Conservation (phyloP, 2,888 invertebrate species). For the Notodonta dromedarius region DNA sequence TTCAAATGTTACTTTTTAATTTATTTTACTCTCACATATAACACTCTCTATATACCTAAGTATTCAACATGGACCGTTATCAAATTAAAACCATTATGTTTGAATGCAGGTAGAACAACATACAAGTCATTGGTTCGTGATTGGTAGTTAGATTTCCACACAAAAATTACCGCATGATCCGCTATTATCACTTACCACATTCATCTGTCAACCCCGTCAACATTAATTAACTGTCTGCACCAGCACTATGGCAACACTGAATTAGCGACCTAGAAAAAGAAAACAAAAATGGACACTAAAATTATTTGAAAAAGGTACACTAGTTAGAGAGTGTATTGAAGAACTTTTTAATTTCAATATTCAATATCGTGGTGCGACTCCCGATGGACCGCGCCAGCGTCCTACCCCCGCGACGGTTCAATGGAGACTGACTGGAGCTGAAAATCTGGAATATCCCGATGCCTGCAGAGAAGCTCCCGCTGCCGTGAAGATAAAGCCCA, state of each 20-base stretch:
- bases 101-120: background rate
- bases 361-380: conserved; percentile 41
- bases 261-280: conserved; percentile 34
- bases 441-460: conserved; percentile 57
- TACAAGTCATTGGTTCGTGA: background rate
- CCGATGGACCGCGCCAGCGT: conserved; percentile 43
- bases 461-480: conserved; percentile 48
- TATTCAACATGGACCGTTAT: no score
- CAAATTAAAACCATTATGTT: no score
- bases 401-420: conserved; percentile 52
- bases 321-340: background rate
- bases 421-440: conserved; percentile 60
- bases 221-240: conserved; percentile 52
- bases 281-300: conserved; percentile 23
- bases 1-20: conserved; percentile 10
- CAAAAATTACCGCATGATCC: conserved; percentile 29
- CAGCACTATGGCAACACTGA: conserved; percentile 50
- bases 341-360: conserved; percentile 30
- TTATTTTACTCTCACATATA: no score
- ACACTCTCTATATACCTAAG: no score
- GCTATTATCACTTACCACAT: conserved; percentile 60
- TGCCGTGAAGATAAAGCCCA: conserved; percentile 60
- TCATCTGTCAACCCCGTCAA: conserved; percentile 58
- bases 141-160: conserved; percentile 8
- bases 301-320: conserved; percentile 15